phyloP scores from a whole-genome alignment of 2,113 vertebrate genomes.

The Gorsachius goisagi region DNA sequence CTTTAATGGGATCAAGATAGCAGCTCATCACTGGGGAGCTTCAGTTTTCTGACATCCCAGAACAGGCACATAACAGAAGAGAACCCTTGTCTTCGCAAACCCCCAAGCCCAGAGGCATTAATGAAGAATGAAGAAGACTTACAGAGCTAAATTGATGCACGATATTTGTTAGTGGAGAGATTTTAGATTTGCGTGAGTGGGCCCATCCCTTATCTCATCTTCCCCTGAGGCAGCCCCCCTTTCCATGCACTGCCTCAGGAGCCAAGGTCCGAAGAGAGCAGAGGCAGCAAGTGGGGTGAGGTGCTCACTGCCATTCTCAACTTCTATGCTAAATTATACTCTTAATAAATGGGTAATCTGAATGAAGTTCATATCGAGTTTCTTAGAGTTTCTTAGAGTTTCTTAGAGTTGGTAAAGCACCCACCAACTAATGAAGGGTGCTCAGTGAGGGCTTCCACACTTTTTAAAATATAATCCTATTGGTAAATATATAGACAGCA shows the following conservation, averaged over 20 bases:
- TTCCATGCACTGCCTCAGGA: neutral
- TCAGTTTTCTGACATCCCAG: neutral
- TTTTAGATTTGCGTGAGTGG: neutral
- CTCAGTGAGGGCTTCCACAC: neutral
- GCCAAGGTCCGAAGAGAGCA: neutral
- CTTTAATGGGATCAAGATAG: neutral
- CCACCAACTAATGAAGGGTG: neutral
- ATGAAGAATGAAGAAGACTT: neutral
- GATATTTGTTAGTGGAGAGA: neutral
- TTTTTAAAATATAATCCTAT: neutral
- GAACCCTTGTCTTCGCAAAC: neutral
- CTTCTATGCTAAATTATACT: neutral
- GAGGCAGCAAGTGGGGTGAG: neutral
- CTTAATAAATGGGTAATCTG: fast-evolving
- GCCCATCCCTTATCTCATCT: fast-evolving
- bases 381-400: neutral
- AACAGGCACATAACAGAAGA: neutral
- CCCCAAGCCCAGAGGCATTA: neutral
- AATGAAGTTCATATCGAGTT: neutral
- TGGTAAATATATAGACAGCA: neutral
- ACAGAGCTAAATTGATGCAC: fast-evolving
- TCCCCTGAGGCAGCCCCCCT: neutral
- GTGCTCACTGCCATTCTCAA: neutral
- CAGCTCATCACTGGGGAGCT: neutral
- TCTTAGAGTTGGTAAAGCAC: neutral